These are phyloP conservation scores for Acheta domesticus DNA, from an alignment of 2,888 invertebrate species.

Conservation along the genomic window DNA sequence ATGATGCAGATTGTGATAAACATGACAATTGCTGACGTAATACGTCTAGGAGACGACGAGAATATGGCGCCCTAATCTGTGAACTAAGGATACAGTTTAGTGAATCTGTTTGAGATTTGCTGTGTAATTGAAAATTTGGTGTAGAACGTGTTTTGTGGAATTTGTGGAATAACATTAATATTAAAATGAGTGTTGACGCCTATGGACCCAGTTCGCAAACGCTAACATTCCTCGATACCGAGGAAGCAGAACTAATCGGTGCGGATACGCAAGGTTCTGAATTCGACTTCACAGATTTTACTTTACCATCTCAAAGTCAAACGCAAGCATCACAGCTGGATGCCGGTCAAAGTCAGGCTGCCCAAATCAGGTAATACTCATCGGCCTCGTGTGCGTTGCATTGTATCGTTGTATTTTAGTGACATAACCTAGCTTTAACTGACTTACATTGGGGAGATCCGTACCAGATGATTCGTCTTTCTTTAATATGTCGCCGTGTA, in stretches of 20 bases:
- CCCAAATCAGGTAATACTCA: conserved; percentile 52
- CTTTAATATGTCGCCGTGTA: too few species aligned
- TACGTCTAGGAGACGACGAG: conserved; percentile 24
- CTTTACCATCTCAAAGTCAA: conserved; percentile 86
- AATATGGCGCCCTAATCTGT: conserved; percentile 27
- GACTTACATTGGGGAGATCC: neutral
- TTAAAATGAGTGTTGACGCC: conserved; percentile 88
- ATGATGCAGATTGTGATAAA: neutral
- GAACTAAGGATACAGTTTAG: conserved; percentile 19
- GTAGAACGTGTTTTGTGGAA: neutral
- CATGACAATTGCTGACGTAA: conserved; percentile 32
- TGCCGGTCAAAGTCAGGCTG: conserved; percentile 57
- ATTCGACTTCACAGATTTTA: conserved; percentile 95
- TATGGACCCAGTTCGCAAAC: conserved; percentile 94
- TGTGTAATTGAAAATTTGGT: conserved; percentile 11
- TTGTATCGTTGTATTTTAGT: too few species aligned
- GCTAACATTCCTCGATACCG: conserved; percentile 92
- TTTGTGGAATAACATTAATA: neutral
- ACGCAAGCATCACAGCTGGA: conserved; percentile 90
- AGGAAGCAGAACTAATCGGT: conserved; percentile 87
- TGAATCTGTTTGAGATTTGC: neutral
- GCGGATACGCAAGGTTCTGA: conserved; percentile 97
- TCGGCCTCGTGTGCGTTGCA: too few species aligned
- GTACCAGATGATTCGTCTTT: neutral
- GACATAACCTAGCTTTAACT: conserved; percentile 5